Evolutionary conservation across 2,888 invertebrate species (phyloP), one percentile per base, ranked within the genome.

Genomic region (Heliconius sara): DNA sequence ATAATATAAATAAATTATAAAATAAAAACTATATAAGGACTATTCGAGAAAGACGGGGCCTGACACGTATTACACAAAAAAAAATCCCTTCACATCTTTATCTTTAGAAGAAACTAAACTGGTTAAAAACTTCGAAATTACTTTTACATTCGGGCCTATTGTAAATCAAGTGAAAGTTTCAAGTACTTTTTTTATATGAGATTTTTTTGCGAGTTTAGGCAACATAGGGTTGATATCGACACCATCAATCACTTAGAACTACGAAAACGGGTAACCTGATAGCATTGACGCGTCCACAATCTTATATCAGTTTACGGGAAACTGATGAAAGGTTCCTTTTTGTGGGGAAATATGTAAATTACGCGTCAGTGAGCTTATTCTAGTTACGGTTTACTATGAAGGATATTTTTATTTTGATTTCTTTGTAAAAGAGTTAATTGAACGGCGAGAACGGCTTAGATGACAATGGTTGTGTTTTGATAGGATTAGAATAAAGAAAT

Each of bases 161-260:
- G 63, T 74, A 74, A 75, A 75, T 75, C 65, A 63, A 65, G 63
- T 22, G 12, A 27, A 75, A 65, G 74, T 75, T 75, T 65, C 39
- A 74, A 74, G 39, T 19, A 65, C 74, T 65, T 74, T 34, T 74
- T 74, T 72, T 57, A 72, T 52, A 27, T 47, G 52, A 22, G 72
- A 4, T 27, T 72, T 25, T 74, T 74, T 74, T 74, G 63, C 43
- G 74, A 66, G 70, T 73, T 73, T 79, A 74, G 71, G 74, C 63
- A 80, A 76, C 71, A 47, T 30, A 77, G 70, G 66, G 66, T 70
- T 34, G 65, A 76, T 82, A 78, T 79, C 78, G 77, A 67, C 76
- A 73, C 77, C 84, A 87, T 87, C 86, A 86, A 87, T 87, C 87
- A 86, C 86, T 80, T 76, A 84, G 82, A 83, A 82, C 83, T 83